These are phyloP conservation scores for Scartelaos histophorus DNA, from an alignment of 2,113 vertebrate genomes.

Conservation along the genomic window DNA sequence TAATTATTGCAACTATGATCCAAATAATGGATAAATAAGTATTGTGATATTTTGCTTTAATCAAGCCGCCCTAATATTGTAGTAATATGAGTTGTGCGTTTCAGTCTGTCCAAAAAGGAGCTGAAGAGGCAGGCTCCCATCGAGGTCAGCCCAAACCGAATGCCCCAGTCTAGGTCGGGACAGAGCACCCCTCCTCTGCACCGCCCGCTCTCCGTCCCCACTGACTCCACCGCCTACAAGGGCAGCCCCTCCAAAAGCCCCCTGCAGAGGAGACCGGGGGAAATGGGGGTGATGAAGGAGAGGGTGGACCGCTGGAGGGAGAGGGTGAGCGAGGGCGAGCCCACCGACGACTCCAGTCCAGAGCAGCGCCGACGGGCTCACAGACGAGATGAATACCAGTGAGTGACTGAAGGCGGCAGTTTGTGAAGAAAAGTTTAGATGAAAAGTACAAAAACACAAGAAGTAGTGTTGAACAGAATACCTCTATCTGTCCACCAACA, in stretches of 20 bases:
- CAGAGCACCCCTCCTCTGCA: constrained; percentile 26
- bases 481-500: too few species aligned
- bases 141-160: constrained; percentile 79
- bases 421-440: too few species aligned
- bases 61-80: neutral
- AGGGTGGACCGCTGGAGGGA: constrained; percentile 86
- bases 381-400: constrained; percentile 43
- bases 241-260: constrained; percentile 60
- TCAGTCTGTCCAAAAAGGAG: constrained; percentile 69
- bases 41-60: too few species aligned
- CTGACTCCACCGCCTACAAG: constrained; percentile 12
- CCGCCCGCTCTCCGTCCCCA: constrained; percentile 48
- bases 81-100: neutral
- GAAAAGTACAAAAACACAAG: too few species aligned
- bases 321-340: constrained; percentile 62
- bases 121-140: constrained; percentile 79
- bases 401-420: constrained; percentile 11
- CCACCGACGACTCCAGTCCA: constrained; percentile 45
- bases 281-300: constrained; percentile 72
- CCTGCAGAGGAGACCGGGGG: constrained; percentile 80
- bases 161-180: constrained; percentile 41
- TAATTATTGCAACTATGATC: too few species aligned
- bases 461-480: too few species aligned
- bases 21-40: too few species aligned
- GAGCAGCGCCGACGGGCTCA: constrained; percentile 16